Evolutionary conservation across 2,888 invertebrate genomes (phyloP), one percentile per base, ranked within the genome.

Genomic region (Drosophila paramelanica): DNA sequence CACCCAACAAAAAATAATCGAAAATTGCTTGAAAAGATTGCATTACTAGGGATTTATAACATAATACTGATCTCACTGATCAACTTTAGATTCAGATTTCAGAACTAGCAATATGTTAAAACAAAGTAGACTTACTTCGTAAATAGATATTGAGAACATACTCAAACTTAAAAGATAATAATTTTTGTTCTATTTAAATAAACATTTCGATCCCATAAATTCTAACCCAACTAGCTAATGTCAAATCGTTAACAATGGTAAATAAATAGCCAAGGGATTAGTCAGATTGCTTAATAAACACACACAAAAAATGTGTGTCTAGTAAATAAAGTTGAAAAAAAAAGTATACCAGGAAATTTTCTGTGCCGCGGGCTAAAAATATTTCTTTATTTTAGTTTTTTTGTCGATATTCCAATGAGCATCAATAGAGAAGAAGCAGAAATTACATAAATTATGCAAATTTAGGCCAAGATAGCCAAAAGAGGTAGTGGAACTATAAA

Each of bases 401-500:
- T 73, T 46, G 56, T 71, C 53, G 69, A 53, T 59, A 38, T 38
- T 36, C 17, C 51, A 59, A 55, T 41, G 51, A 51, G 61, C 68
- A 58, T 49, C 69, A 74, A 74, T 69, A 74, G 75, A 66, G 70
- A 65, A 53, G 66, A 31, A 25, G 41, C 68, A 51, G 47, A 79
- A 79, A 73, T 80, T 81, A 81, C 79, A 79, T 81, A 81, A 81
- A 81, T 81, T 81, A 80, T 80, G 79, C 76, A 80, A 79, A 80
- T 81, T 81, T 69, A 67, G 80, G 76, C 76, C 73, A 79, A 76
- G 66, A 58, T 73, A 76, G 50, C 77, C 76, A 64, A 79, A 75
- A 71, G 65, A 57, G 79, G 81, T 68, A 78, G 74, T 68, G 65
- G 56, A 66, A 64, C 78, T 55, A 67, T 60, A 59, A 75, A 23